Conservation (phyloP, 2,888 invertebrate species). For the Luperina nickerlii region DNA sequence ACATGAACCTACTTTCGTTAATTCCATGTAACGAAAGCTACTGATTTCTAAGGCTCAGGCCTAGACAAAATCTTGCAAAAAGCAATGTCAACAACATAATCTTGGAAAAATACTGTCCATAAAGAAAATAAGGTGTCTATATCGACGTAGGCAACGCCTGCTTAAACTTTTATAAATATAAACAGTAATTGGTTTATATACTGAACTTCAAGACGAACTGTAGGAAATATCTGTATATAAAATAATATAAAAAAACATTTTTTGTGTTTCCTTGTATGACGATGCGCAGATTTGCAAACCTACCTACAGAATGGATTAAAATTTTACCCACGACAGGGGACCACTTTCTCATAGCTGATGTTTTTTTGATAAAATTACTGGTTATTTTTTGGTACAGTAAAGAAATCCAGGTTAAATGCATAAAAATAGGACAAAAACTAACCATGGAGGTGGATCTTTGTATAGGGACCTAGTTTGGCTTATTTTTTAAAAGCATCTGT, state of each 20-base stretch:
- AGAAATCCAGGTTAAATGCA: not conserved
- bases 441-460: too few species aligned
- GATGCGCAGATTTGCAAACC: constrained; percentile 5
- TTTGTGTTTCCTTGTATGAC: constrained; percentile 24
- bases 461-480: not conserved
- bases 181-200: not conserved
- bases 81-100: not conserved
- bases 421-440: not conserved
- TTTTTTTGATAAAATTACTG: not conserved
- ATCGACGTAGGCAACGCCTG: not conserved
- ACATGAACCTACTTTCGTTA: constrained; percentile 13
- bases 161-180: not conserved
- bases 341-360: not conserved
- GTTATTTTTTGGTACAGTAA: not conserved
- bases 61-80: not conserved
- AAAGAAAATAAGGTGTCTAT: not conserved
- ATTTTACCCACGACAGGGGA: not conserved
- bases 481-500: not conserved
- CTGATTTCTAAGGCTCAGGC: constrained; percentile 8
- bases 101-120: not conserved
- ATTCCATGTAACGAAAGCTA: constrained; percentile 8
- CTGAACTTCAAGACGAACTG: not conserved
- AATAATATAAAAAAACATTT: not conserved
- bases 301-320: not conserved
- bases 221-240: not conserved